phyloP scores from a whole-genome alignment of 2,113 vertebrate genomes.

The Phodopus roborovskii region DNA sequence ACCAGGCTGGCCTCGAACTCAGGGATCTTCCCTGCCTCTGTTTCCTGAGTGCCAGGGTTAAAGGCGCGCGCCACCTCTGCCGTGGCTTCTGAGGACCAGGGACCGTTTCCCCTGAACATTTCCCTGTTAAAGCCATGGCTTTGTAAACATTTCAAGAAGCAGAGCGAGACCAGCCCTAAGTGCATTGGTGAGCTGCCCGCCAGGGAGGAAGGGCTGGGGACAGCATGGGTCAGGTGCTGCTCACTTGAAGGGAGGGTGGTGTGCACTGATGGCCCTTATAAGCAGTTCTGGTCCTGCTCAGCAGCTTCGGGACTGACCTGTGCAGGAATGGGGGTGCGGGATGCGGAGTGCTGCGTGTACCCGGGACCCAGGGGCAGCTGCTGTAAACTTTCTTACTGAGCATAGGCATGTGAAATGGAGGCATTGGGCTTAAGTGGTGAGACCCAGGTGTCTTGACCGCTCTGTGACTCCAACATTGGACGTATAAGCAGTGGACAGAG shows the following conservation, averaged over 20 bases:
- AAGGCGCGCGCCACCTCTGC: no score
- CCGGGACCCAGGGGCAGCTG: no score
- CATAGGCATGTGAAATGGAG: not conserved
- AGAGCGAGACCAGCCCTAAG: no score
- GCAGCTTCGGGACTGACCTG: not conserved
- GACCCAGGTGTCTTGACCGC: not conserved
- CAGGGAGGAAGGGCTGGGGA: not conserved
- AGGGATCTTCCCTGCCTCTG: no score
- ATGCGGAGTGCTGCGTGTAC: no score
- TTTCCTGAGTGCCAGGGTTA: no score
- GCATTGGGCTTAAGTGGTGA: not conserved
- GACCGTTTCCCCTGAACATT: not conserved
- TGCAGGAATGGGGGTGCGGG: no score
- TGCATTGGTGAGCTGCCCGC: not conserved
- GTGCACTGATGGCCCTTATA: not conserved
- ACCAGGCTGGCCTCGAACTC: not conserved
- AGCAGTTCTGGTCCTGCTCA: not conserved
- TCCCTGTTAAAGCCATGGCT: not conserved
- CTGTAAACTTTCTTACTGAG: not conserved
- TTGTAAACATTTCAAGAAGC: not conserved
- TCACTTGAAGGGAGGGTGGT: not conserved
- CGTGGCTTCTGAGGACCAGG: not conserved
- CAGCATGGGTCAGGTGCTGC: accelerated
- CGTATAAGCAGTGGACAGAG: not conserved
- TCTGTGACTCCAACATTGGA: not conserved